These are phyloP conservation scores for Varanus salvator DNA, from an alignment of 2,113 vertebrate genomes.

Conservation along the genomic window DNA sequence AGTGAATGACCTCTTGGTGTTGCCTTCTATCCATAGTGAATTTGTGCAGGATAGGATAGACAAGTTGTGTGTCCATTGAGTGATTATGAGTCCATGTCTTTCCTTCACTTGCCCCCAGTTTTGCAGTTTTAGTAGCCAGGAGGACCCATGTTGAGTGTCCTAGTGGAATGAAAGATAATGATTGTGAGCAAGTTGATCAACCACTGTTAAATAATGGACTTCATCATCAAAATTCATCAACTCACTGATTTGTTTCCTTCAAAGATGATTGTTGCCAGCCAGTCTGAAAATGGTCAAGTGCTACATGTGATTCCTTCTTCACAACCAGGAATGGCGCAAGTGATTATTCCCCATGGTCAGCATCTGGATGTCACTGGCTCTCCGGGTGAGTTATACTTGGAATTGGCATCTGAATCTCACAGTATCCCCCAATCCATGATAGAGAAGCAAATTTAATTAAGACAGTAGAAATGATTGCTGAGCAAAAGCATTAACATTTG, in stretches of 20 bases:
- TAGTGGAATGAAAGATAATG: neutral
- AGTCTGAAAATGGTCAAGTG: constrained; percentile 81
- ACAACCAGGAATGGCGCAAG: constrained; percentile 77
- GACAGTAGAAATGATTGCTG: neutral
- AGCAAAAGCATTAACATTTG: neutral
- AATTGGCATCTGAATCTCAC: neutral
- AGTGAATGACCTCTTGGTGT: too few species aligned
- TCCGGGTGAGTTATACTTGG: constrained; percentile 69
- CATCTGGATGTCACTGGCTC: constrained; percentile 69
- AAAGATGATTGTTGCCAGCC: constrained; percentile 83
- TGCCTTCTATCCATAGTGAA: too few species aligned
- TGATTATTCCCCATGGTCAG: constrained; percentile 81
- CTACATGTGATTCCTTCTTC: constrained; percentile 81
- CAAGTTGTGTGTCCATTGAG: neutral
- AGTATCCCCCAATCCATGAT: too few species aligned
- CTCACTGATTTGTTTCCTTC: constrained; percentile 48
- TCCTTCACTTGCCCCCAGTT: neutral
- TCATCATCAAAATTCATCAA: neutral
- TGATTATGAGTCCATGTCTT: neutral
- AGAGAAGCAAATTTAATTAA: neutral
- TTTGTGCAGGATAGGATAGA: too few species aligned
- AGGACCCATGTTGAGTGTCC: neutral
- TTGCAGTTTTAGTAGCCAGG: neutral
- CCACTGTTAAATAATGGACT: too few species aligned
- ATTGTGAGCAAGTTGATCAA: neutral